Percentiles rank a stretch among this genome's conserved stretches.
Evolutionary conservation across 2,797 vertebrate species (phyloP).

Genomic region (Protonibea diacanthus): DNA sequence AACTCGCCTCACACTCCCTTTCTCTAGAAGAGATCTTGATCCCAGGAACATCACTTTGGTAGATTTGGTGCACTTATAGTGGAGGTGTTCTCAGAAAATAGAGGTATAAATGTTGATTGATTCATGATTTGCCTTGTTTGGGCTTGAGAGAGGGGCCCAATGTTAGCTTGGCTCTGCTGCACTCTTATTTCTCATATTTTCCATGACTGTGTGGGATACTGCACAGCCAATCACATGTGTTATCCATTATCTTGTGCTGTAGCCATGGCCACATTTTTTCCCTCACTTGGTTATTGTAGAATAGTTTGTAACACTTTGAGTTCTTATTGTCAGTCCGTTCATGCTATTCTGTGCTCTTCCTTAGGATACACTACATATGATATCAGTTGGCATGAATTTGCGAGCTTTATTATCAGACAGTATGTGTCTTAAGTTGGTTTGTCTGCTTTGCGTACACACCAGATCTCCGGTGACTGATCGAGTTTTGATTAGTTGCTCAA

Average conservation of each 20-base stretch:
- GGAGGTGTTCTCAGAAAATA: conserved; percentile 69
- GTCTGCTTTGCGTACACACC: conserved; percentile 9
- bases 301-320: conserved; percentile 44
- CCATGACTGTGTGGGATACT: conserved; percentile 77
- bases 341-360: conserved; percentile 15
- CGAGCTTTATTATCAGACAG: conserved; percentile 10
- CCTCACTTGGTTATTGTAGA: conserved; percentile 54
- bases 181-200: conserved; percentile 80
- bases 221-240: conserved; percentile 78
- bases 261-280: conserved; percentile 68
- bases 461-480: conserved; percentile 22
- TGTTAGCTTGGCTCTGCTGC: conserved; percentile 64
- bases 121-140: conserved; percentile 77
- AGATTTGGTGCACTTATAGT: conserved; percentile 37
- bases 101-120: conserved; percentile 62
- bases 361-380: conserved; percentile 11
- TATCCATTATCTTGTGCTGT: conserved; percentile 79
- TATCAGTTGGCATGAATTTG: conserved; percentile 10
- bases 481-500: conserved; percentile 42
- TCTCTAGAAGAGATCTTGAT: conserved; percentile 27
- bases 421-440: conserved; percentile 13
- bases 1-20: conserved; percentile 38
- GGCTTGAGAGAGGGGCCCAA: conserved; percentile 63
- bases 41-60: conserved; percentile 19
- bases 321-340: conserved; percentile 30